A percentile compares a stretch with the other conserved stretches of the same genome.
phyloP scores from a whole-genome alignment of 2,113 vertebrate genomes.

The Saguinus midas region DNA sequence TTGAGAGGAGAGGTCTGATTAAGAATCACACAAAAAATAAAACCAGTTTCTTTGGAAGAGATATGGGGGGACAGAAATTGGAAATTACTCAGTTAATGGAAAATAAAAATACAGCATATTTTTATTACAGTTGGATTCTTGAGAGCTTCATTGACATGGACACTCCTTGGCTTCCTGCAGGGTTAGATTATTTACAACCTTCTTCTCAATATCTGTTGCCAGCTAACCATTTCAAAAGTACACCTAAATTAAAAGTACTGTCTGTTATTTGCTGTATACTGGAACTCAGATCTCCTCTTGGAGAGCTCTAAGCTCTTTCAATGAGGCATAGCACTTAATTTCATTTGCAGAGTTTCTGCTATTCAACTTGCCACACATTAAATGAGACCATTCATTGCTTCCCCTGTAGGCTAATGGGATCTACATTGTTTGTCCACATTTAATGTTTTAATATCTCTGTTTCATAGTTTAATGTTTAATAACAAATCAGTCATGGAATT shows the following conservation, averaged over 20 bases:
- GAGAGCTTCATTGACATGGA: background rate
- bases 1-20: background rate
- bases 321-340: slow-evolving; percentile 76
- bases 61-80: background rate
- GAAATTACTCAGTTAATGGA: background rate
- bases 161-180: slow-evolving; percentile 15
- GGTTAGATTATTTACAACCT: slow-evolving; percentile 43
- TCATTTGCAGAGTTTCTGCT: slow-evolving; percentile 67
- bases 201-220: slow-evolving; percentile 54
- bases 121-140: slow-evolving; percentile 1
- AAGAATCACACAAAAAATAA: slow-evolving; percentile 1
- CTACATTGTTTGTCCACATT: slow-evolving; percentile 70
- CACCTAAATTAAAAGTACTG: slow-evolving; percentile 65
- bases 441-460: slow-evolving; percentile 53
- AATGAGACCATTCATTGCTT: slow-evolving; percentile 69
- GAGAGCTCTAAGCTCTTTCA: slow-evolving; percentile 66
- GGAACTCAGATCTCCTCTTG: slow-evolving; percentile 46
- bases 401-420: slow-evolving; percentile 52
- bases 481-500: slow-evolving; percentile 42
- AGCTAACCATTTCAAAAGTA: slow-evolving; percentile 73
- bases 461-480: slow-evolving; percentile 60
- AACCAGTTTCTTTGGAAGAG: background rate
- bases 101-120: slow-evolving; percentile 10
- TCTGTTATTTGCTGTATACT: slow-evolving; percentile 62
- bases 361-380: slow-evolving; percentile 68